A percentile compares a stretch with the other conserved stretches of the same genome.
These are phyloP conservation scores for Erethizon dorsatum DNA, from an alignment of 2,797 vertebrate genomes.

Conservation along the genomic window DNA sequence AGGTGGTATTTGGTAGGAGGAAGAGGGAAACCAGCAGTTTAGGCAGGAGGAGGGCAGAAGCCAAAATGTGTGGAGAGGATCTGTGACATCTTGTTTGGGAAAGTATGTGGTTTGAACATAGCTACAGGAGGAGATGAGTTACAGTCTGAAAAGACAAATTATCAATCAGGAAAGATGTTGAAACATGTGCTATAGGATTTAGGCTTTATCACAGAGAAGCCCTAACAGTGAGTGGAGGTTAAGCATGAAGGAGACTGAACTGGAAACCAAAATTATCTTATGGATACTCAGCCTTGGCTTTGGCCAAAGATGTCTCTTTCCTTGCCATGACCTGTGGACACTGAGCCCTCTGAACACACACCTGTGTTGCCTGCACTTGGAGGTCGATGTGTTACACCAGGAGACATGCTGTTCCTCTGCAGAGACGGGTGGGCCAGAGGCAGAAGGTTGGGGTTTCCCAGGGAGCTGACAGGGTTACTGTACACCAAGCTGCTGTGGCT, in stretches of 20 bases:
- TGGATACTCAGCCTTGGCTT: not conserved
- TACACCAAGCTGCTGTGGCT: slow-evolving; percentile 99
- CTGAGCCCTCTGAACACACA: slow-evolving; percentile 75
- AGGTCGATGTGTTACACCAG: slow-evolving; percentile 98
- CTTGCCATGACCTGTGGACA: not conserved
- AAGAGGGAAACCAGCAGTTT: not conserved
- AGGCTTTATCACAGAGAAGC: not conserved
- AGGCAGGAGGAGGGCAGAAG: not conserved
- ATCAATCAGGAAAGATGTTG: not conserved
- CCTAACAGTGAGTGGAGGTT: not conserved
- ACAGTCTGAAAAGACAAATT: not conserved
- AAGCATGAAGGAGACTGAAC: not conserved
- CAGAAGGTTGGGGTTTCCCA: slow-evolving; percentile 99
- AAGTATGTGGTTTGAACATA: not conserved
- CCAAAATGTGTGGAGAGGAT: not conserved
- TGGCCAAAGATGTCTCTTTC: not conserved
- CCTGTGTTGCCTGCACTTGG: slow-evolving; percentile 98
- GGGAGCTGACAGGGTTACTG: slow-evolving; percentile 96
- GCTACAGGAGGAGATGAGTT: not conserved
- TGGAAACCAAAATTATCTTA: not conserved
- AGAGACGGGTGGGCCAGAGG: slow-evolving; percentile 97
- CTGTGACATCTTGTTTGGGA: not conserved
- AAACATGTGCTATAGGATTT: not conserved
- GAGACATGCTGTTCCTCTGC: slow-evolving; percentile 99
- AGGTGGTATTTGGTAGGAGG: not conserved